Evolutionary conservation across 1,140 invertebrate genomes (phyloP).

Genomic region (Coboldia fuscipes): DNA sequence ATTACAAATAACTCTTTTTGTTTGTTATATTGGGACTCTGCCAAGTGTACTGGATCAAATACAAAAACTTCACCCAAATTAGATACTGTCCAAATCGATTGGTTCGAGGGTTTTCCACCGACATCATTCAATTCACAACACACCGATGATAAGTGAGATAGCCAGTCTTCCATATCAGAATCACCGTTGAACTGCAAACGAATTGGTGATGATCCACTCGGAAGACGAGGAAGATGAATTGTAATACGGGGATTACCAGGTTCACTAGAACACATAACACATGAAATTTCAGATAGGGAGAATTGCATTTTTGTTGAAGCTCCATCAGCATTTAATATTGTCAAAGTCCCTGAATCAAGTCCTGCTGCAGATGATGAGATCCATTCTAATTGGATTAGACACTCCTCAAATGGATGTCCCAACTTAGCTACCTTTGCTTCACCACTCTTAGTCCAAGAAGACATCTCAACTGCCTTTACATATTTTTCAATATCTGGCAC

Average conservation of each 20-base stretch:
- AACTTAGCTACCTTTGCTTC: slow-evolving; percentile 43
- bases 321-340: slow-evolving; percentile 51
- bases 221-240: slow-evolving; percentile 41
- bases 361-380: slow-evolving; percentile 26
- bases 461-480: slow-evolving; percentile 56
- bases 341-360: slow-evolving; percentile 48
- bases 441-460: slow-evolving; percentile 61
- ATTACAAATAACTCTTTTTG: slow-evolving; percentile 30
- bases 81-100: slow-evolving; percentile 58
- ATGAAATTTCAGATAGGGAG: slow-evolving; percentile 37
- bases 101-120: slow-evolving; percentile 37
- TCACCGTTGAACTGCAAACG: slow-evolving; percentile 55
- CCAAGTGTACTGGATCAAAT: slow-evolving; percentile 37
- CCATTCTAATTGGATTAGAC: slow-evolving; percentile 64
- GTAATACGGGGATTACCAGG: slow-evolving; percentile 48
- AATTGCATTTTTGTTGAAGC: slow-evolving; percentile 41
- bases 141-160: slow-evolving; percentile 48
- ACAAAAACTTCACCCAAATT: slow-evolving; percentile 58
- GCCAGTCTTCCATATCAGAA: slow-evolving; percentile 70
- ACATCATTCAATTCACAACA: slow-evolving; percentile 48
- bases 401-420: slow-evolving; percentile 40
- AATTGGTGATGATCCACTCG: slow-evolving; percentile 25
- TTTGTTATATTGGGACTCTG: slow-evolving; percentile 21
- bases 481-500: slow-evolving; percentile 32
- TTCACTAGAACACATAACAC: slow-evolving; percentile 51